Evolutionary conservation across 2,888 invertebrate species (phyloP).

Genomic region (Cosmia trapezina): DNA sequence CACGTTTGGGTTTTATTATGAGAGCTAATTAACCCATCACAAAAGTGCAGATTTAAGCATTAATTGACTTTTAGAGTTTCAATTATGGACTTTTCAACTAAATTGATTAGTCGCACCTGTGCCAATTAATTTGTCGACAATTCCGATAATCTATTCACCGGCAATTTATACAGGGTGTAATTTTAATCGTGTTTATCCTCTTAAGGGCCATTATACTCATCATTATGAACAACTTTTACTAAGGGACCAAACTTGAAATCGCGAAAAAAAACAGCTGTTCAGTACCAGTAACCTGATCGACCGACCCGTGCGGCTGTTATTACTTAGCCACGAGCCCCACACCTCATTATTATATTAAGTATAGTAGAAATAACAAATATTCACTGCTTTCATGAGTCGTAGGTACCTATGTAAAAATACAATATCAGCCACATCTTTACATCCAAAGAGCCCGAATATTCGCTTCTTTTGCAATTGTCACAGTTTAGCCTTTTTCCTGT

Average conservation of each 20-base stretch:
- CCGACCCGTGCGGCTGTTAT: no score
- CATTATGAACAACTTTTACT: no score
- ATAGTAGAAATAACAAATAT: neutral
- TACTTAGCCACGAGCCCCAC: no score
- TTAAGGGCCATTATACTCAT: no score
- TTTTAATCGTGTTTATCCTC: no score
- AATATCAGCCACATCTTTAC: neutral
- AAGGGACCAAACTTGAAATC: no score
- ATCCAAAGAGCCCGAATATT: slow-evolving; percentile 1
- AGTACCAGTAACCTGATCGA: no score
- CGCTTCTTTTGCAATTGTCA: slow-evolving; percentile 6
- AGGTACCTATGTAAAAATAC: neutral
- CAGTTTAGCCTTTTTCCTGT: slow-evolving; percentile 6
- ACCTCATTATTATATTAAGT: no score
- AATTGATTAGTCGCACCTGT: slow-evolving; percentile 38
- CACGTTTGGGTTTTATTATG: neutral
- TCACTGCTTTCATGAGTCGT: neutral
- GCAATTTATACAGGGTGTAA: neutral
- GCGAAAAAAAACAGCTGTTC: no score
- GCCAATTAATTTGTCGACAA: slow-evolving; percentile 20
- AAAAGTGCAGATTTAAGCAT: neutral
- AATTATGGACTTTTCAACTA: slow-evolving; percentile 24
- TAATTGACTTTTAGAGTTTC: slow-evolving; percentile 4
- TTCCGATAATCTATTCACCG: slow-evolving; percentile 7
- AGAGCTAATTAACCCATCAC: neutral